These are phyloP conservation scores for Eriocheir sinensis DNA, from an alignment of 1,140 invertebrate genomes.

Conservation along the genomic window DNA sequence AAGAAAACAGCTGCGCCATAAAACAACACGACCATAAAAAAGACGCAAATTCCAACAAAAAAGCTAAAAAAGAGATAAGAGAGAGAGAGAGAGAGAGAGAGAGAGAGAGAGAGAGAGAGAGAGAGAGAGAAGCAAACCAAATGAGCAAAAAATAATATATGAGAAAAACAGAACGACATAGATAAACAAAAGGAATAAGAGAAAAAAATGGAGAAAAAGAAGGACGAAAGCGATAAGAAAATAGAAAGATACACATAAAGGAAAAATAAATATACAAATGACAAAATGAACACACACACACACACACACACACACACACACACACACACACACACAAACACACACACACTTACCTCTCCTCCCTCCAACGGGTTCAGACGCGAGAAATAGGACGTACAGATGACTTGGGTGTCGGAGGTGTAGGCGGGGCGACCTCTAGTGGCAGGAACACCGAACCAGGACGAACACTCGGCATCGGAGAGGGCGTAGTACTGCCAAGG, in stretches of 20 bases:
- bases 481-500: slow-evolving; percentile 95
- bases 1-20: no score
- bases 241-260: not conserved
- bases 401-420: slow-evolving; percentile 89
- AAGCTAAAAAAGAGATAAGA: no score
- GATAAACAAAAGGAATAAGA: no score
- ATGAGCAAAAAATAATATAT: no score
- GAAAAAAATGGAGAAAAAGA: no score
- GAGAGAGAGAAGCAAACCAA: not conserved
- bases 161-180: no score
- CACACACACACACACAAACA: no score
- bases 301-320: not conserved
- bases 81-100: no score
- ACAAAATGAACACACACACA: not conserved
- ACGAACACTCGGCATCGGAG: slow-evolving; percentile 92
- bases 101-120: no score
- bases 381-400: slow-evolving; percentile 94
- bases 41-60: no score
- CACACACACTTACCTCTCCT: slow-evolving; percentile 87
- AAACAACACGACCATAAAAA: no score
- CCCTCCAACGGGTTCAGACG: slow-evolving; percentile 91
- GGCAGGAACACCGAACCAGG: slow-evolving; percentile 84
- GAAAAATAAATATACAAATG: no score
- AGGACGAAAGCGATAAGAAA: not conserved
- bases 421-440: slow-evolving; percentile 89